These are phyloP conservation scores for Pogonognathellus flavescens DNA, from an alignment of 1,140 invertebrate species.

Conservation along the genomic window DNA sequence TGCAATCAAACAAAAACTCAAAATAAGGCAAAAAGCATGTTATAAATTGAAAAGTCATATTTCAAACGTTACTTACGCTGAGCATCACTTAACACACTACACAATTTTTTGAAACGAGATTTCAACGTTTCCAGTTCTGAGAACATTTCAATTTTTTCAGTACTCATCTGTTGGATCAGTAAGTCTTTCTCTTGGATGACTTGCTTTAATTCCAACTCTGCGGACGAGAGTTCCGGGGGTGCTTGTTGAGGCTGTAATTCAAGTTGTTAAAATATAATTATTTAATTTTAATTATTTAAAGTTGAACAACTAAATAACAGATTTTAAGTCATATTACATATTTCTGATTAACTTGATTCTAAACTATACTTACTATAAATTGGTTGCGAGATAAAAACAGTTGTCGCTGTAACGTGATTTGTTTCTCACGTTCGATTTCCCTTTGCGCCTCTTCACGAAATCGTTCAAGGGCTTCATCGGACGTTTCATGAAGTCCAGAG, in stretches of 20 bases:
- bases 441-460: conserved; percentile 57
- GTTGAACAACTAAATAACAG: background rate
- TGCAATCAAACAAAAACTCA: conserved; percentile 69
- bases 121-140: conserved; percentile 54
- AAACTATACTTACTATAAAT: background rate
- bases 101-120: conserved; percentile 57
- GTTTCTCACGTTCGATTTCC: conserved; percentile 57
- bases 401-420: conserved; percentile 49
- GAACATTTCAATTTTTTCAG: conserved; percentile 48
- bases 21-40: too few species aligned
- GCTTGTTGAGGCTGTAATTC: background rate
- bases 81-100: conserved; percentile 45
- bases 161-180: conserved; percentile 45
- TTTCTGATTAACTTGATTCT: background rate
- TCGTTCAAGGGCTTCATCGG: conserved; percentile 57
- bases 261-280: too few species aligned
- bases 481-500: background rate
- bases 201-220: conserved; percentile 31
- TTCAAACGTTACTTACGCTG: conserved; percentile 41
- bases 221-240: background rate
- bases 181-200: conserved; percentile 53
- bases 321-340: background rate
- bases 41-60: background rate
- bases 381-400: conserved; percentile 54
- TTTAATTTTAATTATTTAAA: background rate